These are phyloP conservation scores for Ahaetulla prasina DNA, from an alignment of 2,113 vertebrate species.

Conservation along the genomic window DNA sequence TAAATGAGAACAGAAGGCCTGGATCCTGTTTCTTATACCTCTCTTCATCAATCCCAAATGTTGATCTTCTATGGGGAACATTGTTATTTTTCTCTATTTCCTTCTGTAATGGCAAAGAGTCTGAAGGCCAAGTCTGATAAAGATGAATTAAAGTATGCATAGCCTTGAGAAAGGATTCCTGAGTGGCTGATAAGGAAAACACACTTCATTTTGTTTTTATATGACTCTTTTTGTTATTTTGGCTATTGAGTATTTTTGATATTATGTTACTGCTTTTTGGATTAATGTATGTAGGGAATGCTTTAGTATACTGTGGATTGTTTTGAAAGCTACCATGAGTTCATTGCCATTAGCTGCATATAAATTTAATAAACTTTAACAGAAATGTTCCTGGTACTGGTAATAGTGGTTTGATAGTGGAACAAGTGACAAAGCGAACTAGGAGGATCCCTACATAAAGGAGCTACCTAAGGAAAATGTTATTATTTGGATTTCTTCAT, in stretches of 20 bases:
- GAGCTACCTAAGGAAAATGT: background rate
- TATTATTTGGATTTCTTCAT: background rate
- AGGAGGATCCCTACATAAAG: background rate
- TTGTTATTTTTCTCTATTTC: background rate
- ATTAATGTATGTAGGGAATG: background rate
- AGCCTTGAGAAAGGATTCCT: background rate
- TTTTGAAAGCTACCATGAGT: background rate
- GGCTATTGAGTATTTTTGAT: background rate
- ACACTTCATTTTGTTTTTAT: background rate
- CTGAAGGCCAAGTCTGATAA: background rate
- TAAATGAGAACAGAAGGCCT: background rate
- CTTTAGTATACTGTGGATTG: background rate
- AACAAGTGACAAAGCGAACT: background rate
- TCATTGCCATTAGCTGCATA: background rate
- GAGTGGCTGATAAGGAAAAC: background rate
- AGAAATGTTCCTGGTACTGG: background rate
- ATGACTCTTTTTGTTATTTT: background rate
- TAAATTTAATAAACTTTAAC: background rate
- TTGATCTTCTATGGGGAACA: background rate
- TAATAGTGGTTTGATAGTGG: background rate
- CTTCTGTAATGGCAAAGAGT: background rate
- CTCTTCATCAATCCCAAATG: background rate
- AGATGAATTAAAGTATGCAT: background rate
- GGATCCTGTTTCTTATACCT: no score
- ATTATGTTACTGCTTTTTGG: background rate